Evolutionary conservation across 2,113 vertebrate genomes (phyloP), one percentile per base, ranked within the genome.

Genomic region (Clupea harengus): DNA sequence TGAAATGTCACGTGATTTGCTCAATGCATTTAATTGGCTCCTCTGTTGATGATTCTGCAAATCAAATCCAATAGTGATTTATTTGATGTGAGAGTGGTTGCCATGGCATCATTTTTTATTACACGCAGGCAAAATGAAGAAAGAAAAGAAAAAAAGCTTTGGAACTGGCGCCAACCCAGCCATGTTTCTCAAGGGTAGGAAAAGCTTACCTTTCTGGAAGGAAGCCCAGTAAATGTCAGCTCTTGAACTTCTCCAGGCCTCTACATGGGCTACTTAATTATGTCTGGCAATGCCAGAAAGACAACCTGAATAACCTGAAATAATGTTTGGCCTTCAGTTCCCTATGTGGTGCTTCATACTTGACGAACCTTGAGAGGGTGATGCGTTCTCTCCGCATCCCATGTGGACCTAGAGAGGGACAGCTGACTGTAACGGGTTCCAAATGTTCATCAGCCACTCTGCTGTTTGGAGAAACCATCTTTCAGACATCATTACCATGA

Each of bases 391-490:
- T 78, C 72, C 17, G 44, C 72, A 78, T 78, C 72, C 32, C 13
- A 10, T 44, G 72, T 17, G 72, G 72, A 78, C 72, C 28, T 17
- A 78, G 32, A 78, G 72, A 39, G 72, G 72, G 72, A 78, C 32
- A 78, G 83, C 39, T 88, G 87, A 89, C 90, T 91, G 89, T 89
- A 88, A 89, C 92, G 4, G 5, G 72, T 78, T 44, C 28, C 25
- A 10, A 78, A 78, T 60, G 54, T 39, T 1, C 72, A 78, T 78
- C 72, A 44, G 72, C 72, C 39, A 39, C 28, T 1, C 32, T 28
- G 72, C 72, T 78, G 72, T 78, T 78, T 78, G 72, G 72, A 78
- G 72, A 78, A 78, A 39, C 32, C 72, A 78, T 78, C 72, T 78
- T 78, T 78, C 72, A 78, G 72, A 78, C 17, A 78, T 15, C 72